Evolutionary conservation across 1,140 invertebrate genomes (phyloP).

Genomic region (Battus philenor): DNA sequence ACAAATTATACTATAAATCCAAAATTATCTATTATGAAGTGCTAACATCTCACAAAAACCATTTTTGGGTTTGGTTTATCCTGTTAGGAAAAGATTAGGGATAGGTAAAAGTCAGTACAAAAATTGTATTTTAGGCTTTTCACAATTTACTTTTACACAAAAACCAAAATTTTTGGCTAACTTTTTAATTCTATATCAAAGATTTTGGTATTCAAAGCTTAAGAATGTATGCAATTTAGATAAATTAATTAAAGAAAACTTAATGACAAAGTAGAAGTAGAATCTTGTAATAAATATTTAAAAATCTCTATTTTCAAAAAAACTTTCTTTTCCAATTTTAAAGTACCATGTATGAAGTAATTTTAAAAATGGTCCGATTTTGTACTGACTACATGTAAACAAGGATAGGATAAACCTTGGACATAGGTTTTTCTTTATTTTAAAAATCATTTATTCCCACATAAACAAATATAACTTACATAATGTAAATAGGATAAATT

Average conservation of each 20-base stretch:
- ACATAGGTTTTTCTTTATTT: constrained; percentile 36
- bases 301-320: no score
- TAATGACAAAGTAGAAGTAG: no score
- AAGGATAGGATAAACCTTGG: constrained; percentile 41
- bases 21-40: constrained; percentile 28
- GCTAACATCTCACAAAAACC: constrained; percentile 19
- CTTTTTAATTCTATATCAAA: no score
- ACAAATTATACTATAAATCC: constrained; percentile 29
- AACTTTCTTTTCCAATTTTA: no score
- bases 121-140: background rate
- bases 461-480: constrained; percentile 40
- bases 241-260: no score
- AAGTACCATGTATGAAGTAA: no score
- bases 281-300: no score
- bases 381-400: constrained; percentile 35
- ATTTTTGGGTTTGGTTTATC: constrained; percentile 9
- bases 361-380: constrained; percentile 2
- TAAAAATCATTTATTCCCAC: constrained; percentile 39
- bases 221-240: no score
- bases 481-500: constrained; percentile 29
- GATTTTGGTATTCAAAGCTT: no score
- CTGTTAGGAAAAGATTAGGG: constrained; percentile 24
- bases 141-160: no score
- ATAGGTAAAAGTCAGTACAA: constrained; percentile 26
- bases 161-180: no score